Base-by-base conservation (phyloP, 2,888 invertebrate species). In the Dioctria rufipes region DNA sequence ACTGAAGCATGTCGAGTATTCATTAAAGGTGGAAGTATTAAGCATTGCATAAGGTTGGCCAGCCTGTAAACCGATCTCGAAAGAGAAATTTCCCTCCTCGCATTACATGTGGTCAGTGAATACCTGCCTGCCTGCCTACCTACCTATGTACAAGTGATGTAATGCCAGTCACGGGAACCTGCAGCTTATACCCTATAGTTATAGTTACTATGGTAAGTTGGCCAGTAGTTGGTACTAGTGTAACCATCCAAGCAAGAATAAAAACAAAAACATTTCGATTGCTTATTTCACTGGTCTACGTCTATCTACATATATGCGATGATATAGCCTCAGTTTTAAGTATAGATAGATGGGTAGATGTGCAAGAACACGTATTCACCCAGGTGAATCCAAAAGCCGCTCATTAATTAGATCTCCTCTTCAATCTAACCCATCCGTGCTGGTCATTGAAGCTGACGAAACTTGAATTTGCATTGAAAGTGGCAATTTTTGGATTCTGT, bases 371-470 rank as follows among this genome's bases (percentile, higher is more conserved):
- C 37, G 37, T 43, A 75, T 5, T 37, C 75, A 75, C 49, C 61
- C 75, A 75, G 43, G 75, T 75, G 75, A 46, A 75, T 75, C 75
- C 40, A 60, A 61, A 25, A 75, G 42, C 60, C 51, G 75, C 61
- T 60, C 75, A 60, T 58, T 61, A 75, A 75, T 75, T 75, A 75
- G 61, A 43, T 58, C 43, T 75, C 60, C 43, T 75, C 75, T 75
- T 75, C 42, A 39, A 60, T 75, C 46, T 42, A 43, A 25, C 13
- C 46, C 58, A 13, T 43, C 37, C 43, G 25, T 43, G 25, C 25
- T 37, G n/a, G 13, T 54, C 42, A 42, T 9, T n/a, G 40, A 37
- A 4, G 37, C 60, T 75, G 58, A 37, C 43, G 60, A n/a, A 75
- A 75, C 43, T 11, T 11, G 42, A 75, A 75, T 75, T 75, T 75